These are phyloP conservation scores for Artibeus jamaicensis DNA, from an alignment of 2,797 vertebrate species.

Conservation along the genomic window DNA sequence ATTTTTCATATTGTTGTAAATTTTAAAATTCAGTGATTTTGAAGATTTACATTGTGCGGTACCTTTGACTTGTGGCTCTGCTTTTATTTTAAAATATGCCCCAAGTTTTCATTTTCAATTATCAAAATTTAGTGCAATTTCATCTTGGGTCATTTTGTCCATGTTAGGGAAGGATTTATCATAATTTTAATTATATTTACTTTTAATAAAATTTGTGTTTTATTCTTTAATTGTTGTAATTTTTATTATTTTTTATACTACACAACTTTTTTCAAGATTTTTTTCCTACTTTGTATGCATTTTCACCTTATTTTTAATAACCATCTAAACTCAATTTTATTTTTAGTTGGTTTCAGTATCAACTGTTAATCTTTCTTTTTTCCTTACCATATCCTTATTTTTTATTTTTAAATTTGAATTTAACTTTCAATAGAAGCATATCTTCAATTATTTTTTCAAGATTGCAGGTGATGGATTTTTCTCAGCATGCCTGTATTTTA, in stretches of 20 bases:
- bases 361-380: not conserved
- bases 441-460: not conserved
- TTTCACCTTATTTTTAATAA: conserved; percentile 12
- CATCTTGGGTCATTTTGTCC: not conserved
- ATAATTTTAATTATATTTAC: not conserved
- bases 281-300: not conserved
- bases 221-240: not conserved
- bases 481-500: not conserved
- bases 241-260: not conserved
- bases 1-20: not conserved
- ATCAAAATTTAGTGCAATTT: not conserved
- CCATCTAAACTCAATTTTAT: not conserved
- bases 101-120: not conserved
- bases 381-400: not conserved
- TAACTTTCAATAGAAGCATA: not conserved
- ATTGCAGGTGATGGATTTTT: not conserved
- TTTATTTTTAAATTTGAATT: conserved; percentile 24
- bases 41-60: not conserved
- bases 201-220: not conserved
- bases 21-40: not conserved
- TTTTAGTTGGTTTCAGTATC: not conserved
- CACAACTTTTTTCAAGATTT: not conserved
- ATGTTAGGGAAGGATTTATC: not conserved
- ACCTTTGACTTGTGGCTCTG: not conserved
- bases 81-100: not conserved